These are phyloP conservation scores for Myripristis jacobus DNA, from an alignment of 2,797 vertebrate species.

Conservation along the genomic window DNA sequence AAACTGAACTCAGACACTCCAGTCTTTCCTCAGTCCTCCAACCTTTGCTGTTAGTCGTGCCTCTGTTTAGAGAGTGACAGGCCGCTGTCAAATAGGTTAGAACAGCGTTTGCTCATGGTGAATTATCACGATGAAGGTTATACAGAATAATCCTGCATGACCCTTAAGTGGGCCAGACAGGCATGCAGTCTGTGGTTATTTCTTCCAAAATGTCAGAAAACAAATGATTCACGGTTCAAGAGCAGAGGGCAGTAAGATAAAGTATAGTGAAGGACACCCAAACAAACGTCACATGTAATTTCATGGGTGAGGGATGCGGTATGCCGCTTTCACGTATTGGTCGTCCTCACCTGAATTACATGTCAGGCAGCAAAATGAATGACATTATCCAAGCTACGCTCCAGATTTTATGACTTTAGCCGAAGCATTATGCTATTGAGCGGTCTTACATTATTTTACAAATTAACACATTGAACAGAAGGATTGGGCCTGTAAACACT, in stretches of 20 bases:
- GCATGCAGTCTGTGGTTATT: background rate
- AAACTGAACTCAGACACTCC: slow-evolving; percentile 29
- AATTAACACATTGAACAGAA: background rate
- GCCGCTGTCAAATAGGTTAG: background rate
- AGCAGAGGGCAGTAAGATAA: too few relatives aligned
- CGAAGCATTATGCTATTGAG: too few relatives aligned
- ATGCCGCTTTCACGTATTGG: too few relatives aligned
- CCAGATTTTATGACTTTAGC: too few relatives aligned
- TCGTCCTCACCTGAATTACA: too few relatives aligned
- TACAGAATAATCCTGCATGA: slow-evolving; percentile 16
- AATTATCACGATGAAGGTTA: background rate
- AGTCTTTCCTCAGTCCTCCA: slow-evolving; percentile 19
- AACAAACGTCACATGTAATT: too few relatives aligned
- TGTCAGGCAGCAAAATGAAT: too few relatives aligned
- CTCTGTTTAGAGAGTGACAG: slow-evolving; percentile 1
- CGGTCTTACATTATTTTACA: slow-evolving; percentile 14
- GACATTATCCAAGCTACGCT: too few relatives aligned
- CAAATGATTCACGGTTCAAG: background rate
- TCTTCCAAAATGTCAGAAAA: background rate
- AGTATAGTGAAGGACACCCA: too few relatives aligned
- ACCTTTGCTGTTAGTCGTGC: slow-evolving; percentile 25
- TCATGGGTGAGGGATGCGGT: too few relatives aligned
- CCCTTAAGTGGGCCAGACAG: slow-evolving; percentile 4
- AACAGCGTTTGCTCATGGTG: slow-evolving; percentile 8
- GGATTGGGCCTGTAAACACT: background rate